Conservation (phyloP, 2,888 invertebrate genomes). For the Boloria selene region DNA sequence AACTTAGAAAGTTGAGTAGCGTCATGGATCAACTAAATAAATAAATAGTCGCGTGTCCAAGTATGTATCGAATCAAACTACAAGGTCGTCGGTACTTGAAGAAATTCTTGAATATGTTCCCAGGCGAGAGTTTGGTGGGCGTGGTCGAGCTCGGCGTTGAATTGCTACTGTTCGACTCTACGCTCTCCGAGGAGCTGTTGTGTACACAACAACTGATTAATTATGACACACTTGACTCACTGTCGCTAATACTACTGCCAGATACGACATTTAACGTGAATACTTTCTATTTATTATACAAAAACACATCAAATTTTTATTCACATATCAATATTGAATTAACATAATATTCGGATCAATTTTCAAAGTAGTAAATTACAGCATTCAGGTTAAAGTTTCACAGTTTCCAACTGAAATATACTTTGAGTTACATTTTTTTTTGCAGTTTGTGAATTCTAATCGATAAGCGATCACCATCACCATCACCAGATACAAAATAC, state of each 20-base stretch:
- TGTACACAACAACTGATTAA: slow-evolving; percentile 29
- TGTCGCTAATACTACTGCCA: neutral
- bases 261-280: neutral
- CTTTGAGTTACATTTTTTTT: too few relatives aligned
- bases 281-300: neutral
- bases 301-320: neutral
- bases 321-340: too few relatives aligned
- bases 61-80: slow-evolving; percentile 49
- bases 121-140: slow-evolving; percentile 90
- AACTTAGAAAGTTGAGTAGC: too few relatives aligned
- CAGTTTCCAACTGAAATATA: too few relatives aligned
- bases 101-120: slow-evolving; percentile 97
- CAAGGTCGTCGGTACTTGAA: slow-evolving; percentile 90
- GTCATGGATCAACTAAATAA: neutral
- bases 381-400: too few relatives aligned
- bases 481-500: too few relatives aligned
- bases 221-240: neutral
- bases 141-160: slow-evolving; percentile 73
- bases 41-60: slow-evolving; percentile 50
- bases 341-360: too few relatives aligned
- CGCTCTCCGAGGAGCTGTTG: slow-evolving; percentile 66
- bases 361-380: too few relatives aligned
- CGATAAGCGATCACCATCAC: too few relatives aligned
- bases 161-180: slow-evolving; percentile 74
- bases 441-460: too few relatives aligned